phyloP scores from a whole-genome alignment of 2,797 vertebrate genomes.

The Ctenosaura bakeri region DNA sequence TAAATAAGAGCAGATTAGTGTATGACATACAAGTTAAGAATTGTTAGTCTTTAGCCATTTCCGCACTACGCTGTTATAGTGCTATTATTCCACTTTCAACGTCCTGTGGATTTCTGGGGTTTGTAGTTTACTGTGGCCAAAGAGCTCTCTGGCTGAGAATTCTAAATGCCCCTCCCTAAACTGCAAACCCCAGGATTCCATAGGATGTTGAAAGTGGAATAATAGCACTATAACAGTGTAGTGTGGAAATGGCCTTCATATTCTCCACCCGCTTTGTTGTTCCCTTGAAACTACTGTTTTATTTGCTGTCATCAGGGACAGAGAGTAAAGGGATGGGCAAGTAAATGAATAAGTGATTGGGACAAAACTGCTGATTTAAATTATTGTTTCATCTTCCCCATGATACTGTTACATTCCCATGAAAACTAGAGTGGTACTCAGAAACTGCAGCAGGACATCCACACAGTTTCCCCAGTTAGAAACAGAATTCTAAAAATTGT shows the following conservation, averaged over 20 bases:
- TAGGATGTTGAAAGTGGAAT: no score
- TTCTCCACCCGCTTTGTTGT: background rate
- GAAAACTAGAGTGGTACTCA: background rate
- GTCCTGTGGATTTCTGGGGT: no score
- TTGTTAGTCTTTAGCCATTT: background rate
- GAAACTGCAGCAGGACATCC: background rate
- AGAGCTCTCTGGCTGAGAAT: no score
- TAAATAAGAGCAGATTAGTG: background rate
- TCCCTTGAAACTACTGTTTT: background rate
- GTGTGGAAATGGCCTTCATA: background rate
- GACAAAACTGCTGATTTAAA: background rate
- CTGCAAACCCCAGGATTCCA: no score
- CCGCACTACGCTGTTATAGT: no score
- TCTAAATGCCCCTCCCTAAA: no score
- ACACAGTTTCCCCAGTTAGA: background rate
- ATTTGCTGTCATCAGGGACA: background rate
- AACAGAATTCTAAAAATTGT: background rate
- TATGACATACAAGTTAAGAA: background rate
- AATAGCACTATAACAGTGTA: no score
- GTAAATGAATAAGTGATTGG: background rate
- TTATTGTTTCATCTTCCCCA: background rate
- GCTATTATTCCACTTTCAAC: no score
- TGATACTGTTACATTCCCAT: background rate
- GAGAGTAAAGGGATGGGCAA: background rate
- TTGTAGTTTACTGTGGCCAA: no score